Evolutionary conservation across 64 coral and sea anemone genomes (phyloP).

Genomic region (Montipora capricornis): DNA sequence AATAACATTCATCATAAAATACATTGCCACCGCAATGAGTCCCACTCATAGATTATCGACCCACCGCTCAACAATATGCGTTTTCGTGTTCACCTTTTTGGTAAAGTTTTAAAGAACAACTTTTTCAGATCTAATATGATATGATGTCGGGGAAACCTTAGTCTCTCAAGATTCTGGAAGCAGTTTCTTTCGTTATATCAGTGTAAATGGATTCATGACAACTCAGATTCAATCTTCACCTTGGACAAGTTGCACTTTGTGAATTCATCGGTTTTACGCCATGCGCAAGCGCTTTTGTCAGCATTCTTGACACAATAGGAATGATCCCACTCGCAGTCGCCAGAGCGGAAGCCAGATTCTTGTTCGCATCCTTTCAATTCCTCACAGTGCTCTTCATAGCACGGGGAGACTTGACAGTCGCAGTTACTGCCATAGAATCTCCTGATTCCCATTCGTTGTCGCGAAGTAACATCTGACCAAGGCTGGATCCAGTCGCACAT

Average conservation of each 20-base stretch:
- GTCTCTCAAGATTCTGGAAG: not conserved
- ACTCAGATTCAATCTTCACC: not conserved
- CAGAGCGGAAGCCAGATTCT: not conserved
- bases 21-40: too few species aligned
- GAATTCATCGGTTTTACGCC: slow-evolving; percentile 29
- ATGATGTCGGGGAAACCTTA: not conserved
- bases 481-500: slow-evolving; percentile 20
- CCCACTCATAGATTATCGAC: too few species aligned
- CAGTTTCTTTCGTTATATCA: not conserved
- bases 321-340: slow-evolving; percentile 41
- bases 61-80: too few species aligned
- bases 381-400: slow-evolving; percentile 14
- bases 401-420: slow-evolving; percentile 35
- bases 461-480: slow-evolving; percentile 27
- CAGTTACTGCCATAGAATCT: slow-evolving; percentile 56
- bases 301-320: slow-evolving; percentile 28
- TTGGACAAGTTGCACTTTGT: not conserved
- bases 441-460: slow-evolving; percentile 46
- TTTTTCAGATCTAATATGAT: not conserved
- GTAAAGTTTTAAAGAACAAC: not conserved
- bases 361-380: not conserved
- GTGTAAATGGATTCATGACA: not conserved
- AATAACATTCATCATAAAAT: too few species aligned
- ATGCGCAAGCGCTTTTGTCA: slow-evolving; percentile 17
- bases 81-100: too few species aligned